A percentile compares a stretch with the other conserved stretches of the same genome.
Evolutionary conservation across 2,888 invertebrate species (phyloP).

Genomic region (Exocentrus adspersus): DNA sequence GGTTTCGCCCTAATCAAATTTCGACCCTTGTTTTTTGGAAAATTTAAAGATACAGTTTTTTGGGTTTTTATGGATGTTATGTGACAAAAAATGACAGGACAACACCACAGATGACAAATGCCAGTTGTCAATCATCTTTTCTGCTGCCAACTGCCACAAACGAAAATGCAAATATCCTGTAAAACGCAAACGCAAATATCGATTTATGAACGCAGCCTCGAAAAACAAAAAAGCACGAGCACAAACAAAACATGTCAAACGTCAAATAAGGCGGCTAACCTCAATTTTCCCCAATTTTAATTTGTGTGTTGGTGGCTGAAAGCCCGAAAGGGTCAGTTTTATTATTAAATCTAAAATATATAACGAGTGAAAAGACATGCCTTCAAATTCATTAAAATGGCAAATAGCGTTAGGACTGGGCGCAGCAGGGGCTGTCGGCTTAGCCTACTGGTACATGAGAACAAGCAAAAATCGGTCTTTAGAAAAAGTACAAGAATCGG

Average conservation of each 20-base stretch:
- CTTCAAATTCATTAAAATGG: conserved; percentile 76
- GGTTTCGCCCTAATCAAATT: background rate
- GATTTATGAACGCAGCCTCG: too few species aligned
- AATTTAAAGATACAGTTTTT: too few species aligned
- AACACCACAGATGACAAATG: too few species aligned
- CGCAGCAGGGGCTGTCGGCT: conserved; percentile 80
- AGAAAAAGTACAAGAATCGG: conserved; percentile 44
- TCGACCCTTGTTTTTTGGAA: too few species aligned
- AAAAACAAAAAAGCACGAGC: too few species aligned
- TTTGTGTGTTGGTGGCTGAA: conserved; percentile 14
- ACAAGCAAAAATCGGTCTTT: conserved; percentile 60
- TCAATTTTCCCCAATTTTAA: conserved; percentile 13
- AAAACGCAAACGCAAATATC: too few species aligned
- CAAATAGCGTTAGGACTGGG: conserved; percentile 86
- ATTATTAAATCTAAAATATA: background rate
- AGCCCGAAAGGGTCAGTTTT: too few species aligned
- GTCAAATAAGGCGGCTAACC: conserved; percentile 21
- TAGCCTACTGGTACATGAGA: conserved; percentile 74
- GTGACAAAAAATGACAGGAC: too few species aligned
- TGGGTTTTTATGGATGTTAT: too few species aligned
- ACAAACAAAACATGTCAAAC: background rate
- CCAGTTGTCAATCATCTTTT: background rate
- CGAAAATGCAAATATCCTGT: too few species aligned
- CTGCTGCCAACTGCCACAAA: background rate
- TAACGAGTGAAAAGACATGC: conserved; percentile 30